Conservation (phyloP, 1,140 invertebrate genomes). For the Gryllus bimaculatus region DNA sequence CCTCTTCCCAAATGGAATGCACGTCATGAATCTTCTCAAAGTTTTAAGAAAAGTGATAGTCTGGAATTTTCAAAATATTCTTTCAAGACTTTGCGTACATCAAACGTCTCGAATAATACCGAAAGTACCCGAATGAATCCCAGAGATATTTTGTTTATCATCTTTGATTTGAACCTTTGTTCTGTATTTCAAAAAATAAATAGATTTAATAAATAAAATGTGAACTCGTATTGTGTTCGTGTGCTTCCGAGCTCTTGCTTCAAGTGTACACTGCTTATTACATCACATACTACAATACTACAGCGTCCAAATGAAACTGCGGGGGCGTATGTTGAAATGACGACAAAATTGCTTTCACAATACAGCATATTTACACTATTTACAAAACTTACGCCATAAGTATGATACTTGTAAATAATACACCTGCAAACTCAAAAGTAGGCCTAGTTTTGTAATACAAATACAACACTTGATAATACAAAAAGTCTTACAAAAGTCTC, state of each 20-base stretch:
- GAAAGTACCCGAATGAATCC: neutral
- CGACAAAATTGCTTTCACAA: neutral
- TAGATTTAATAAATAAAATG: neutral
- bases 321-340: neutral
- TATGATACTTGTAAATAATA: neutral
- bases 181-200: neutral
- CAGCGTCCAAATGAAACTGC: neutral
- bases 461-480: neutral
- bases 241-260: neutral
- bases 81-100: neutral
- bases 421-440: neutral
- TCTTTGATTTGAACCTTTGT: neutral
- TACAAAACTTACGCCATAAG: neutral
- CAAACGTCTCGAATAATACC: neutral
- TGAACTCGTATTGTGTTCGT: neutral
- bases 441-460: neutral
- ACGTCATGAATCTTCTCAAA: too few species aligned
- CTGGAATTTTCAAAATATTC: neutral
- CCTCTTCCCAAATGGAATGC: too few species aligned
- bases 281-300: neutral
- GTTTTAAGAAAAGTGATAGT: too few species aligned
- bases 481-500: neutral
- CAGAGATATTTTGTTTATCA: neutral
- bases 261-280: neutral
- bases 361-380: conserved; percentile 5